Evolutionary conservation across 2,113 vertebrate genomes (phyloP).

Genomic region (Larimichthys crocea): DNA sequence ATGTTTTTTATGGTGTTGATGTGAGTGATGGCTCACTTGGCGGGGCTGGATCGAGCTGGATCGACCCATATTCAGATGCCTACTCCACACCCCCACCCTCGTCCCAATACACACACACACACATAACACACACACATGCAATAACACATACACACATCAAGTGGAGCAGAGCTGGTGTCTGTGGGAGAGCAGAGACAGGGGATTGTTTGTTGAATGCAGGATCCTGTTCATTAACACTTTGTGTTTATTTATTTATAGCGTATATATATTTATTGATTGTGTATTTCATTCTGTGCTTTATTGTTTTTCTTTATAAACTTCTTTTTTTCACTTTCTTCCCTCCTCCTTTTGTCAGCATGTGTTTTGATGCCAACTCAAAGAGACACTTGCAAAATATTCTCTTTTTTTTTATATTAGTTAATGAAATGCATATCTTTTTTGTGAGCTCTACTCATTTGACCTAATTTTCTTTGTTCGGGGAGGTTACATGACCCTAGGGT

Average conservation of each 20-base stretch:
- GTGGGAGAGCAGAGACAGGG: conserved; percentile 32
- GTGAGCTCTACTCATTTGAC: conserved; percentile 72
- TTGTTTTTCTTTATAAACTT: background rate
- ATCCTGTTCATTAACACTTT: conserved; percentile 40
- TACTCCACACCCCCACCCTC: conserved; percentile 49
- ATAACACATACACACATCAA: conserved; percentile 35
- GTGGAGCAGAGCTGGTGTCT: conserved; percentile 29
- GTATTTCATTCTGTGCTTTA: conserved; percentile 9
- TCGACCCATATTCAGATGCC: conserved; percentile 81
- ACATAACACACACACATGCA: conserved; percentile 6
- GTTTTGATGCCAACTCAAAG: conserved; percentile 35
- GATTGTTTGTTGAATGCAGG: conserved; percentile 37
- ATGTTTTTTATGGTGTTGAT: conserved; percentile 80
- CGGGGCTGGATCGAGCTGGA: conserved; percentile 78
- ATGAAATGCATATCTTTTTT: conserved; percentile 70
- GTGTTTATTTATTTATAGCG: background rate
- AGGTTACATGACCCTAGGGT: conserved; percentile 83
- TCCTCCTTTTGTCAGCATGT: background rate
- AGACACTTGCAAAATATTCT: conserved; percentile 31
- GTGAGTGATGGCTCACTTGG: conserved; percentile 85
- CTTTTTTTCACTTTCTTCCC: background rate
- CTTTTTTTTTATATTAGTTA: conserved; percentile 55
- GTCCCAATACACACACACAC: conserved; percentile 22
- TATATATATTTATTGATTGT: background rate
- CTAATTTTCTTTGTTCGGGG: conserved; percentile 80